These are phyloP conservation scores for Orthonyx spaldingii DNA, from an alignment of 2,113 vertebrate genomes.

Conservation along the genomic window DNA sequence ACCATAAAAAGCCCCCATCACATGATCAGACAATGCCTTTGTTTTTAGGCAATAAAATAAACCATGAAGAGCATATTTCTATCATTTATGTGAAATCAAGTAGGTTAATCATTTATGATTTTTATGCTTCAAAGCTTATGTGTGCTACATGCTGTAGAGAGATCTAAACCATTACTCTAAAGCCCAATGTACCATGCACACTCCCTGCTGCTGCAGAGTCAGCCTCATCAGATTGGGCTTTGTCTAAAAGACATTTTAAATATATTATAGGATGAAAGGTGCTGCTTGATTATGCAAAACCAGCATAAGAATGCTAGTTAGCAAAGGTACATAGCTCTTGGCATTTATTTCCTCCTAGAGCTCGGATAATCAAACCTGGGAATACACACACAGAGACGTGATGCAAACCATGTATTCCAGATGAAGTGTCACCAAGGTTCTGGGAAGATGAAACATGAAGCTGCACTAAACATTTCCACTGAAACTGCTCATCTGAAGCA, in stretches of 20 bases:
- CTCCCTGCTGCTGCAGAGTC: constrained; percentile 57
- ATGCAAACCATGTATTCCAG: neutral
- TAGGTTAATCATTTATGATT: constrained; percentile 72
- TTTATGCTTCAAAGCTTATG: constrained; percentile 69
- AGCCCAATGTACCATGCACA: constrained; percentile 58
- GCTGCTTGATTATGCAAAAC: constrained; percentile 46
- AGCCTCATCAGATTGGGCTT: constrained; percentile 45
- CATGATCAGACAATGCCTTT: neutral
- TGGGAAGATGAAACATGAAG: constrained; percentile 5
- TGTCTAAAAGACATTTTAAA: constrained; percentile 57
- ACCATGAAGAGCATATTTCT: constrained; percentile 45
- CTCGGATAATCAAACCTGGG: constrained; percentile 27
- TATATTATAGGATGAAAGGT: constrained; percentile 36
- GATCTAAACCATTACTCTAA: constrained; percentile 66
- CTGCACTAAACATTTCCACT: neutral
- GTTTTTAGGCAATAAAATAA: constrained; percentile 38
- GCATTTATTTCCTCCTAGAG: constrained; percentile 17
- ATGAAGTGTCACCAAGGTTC: neutral
- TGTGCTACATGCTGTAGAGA: constrained; percentile 57
- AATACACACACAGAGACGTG: neutral
- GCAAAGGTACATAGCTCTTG: constrained; percentile 15
- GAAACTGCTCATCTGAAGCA: constrained; percentile 7
- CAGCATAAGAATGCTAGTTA: constrained; percentile 18
- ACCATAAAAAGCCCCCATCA: neutral
- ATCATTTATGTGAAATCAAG: constrained; percentile 59